Evolutionary conservation across 2,113 vertebrate genomes (phyloP).

Genomic region (Mobula birostris): DNA sequence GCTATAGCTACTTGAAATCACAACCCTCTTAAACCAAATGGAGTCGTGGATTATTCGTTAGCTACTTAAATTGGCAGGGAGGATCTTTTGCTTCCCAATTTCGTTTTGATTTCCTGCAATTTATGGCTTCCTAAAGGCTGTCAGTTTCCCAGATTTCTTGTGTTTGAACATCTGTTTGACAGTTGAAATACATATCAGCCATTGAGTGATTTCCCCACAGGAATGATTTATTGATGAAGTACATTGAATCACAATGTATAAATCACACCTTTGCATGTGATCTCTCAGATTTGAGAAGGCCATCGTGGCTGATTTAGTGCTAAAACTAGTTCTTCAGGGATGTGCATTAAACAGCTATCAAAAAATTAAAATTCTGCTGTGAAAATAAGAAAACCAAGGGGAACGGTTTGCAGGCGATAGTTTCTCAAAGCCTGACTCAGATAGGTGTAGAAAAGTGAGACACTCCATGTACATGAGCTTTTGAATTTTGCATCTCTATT

Average conservation of each 20-base stretch:
- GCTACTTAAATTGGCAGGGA: background rate
- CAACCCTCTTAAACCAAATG: background rate
- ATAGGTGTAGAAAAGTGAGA: background rate
- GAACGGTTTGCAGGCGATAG: background rate
- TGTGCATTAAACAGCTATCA: background rate
- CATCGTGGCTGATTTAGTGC: background rate
- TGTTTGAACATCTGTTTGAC: background rate
- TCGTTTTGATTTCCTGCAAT: background rate
- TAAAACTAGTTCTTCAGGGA: background rate
- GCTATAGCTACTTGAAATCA: background rate
- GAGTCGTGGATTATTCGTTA: background rate
- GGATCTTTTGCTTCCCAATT: background rate
- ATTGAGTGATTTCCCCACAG: background rate
- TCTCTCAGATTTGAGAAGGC: background rate
- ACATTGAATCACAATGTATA: background rate
- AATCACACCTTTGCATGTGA: background rate
- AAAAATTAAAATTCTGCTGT: background rate
- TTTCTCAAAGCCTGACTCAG: background rate
- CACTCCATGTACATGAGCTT: background rate
- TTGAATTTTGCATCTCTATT: background rate
- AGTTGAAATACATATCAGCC: background rate
- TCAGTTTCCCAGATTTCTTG: background rate
- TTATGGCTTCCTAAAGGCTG: constrained; percentile 5
- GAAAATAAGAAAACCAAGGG: background rate
- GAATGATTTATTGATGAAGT: background rate